Evolutionary conservation across 2,888 invertebrate genomes (phyloP), one percentile per base, ranked within the genome.

Genomic region (Cacoxenus indagator): DNA sequence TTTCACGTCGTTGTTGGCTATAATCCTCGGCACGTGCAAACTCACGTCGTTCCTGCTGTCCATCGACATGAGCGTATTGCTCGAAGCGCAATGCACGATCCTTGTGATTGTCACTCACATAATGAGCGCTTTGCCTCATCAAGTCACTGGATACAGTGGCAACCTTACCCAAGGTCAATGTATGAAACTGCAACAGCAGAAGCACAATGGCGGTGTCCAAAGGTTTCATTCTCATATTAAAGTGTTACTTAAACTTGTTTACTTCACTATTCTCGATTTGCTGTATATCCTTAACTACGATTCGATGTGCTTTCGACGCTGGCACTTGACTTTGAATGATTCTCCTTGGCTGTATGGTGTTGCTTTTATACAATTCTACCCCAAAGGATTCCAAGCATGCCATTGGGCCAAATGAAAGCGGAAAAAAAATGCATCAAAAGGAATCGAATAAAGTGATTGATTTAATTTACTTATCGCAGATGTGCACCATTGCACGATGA

Each of bases 391-490:
- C 17, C 2, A n/a, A 1, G 11, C n/a, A n/a, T 43, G 45, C 45
- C 14, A n/a, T 43, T n/a, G 11, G n/a, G n/a, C 45, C 45, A 43
- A 43, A 43, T n/a, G n/a, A n/a, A n/a, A n/a, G n/a, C n/a, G n/a
- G 45, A 48, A 17, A 8, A 8, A 1, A 48, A 17, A 17, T 19
- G 48, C 14, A 48, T 8, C 5, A 19, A 48, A 48, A 17, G n/a
- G 48, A 48, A 19, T 48, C 45, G 9, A 48, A 48, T 48, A 6
- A 48, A 48, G 64, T 83, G 82, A 83, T 80, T 81, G 84, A 81
- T 81, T 81, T 71, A 76, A 81, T 81, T 81, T 73, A 67, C 84
- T 81, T 81, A 81, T 81, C 80, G 82, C 82, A 81, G 74, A 81
- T 84, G 84, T 81, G 84, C 80, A 81, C 84, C 81, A 81, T 55